Evolutionary conservation across 2,113 vertebrate genomes (phyloP), one percentile per base, ranked within the genome.

Genomic region (Aegithalos caudatus): DNA sequence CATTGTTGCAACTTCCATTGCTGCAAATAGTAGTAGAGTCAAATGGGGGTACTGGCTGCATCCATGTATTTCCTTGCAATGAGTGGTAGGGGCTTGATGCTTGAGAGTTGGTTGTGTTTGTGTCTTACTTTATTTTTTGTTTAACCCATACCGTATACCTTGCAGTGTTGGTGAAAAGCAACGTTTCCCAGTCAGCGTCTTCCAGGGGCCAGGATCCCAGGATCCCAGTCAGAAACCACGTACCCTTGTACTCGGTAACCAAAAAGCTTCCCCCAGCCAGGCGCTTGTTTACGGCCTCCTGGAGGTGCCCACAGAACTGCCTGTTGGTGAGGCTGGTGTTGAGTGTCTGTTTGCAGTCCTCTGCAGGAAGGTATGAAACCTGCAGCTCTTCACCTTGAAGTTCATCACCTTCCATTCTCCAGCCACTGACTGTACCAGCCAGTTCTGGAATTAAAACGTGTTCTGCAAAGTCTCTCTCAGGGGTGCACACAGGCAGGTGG

Each of bases 391-490:
- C 57, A 1, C 6, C 22, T 8, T n/a, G 66, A 7, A 93, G 51
- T 10, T 90, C 50, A 3, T 66, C 73, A 9, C 81, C 85, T 10
- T 86, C 72, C 20, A 50, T n/a, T 17, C 33, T 94, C 93, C 95
- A 97, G 20, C 96, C 92, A 1, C 97, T 81, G 18, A 98, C 90
- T 8, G 91, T 92, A 4, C 98, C 98, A 10, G 21, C 31, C 28
- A 92, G 67, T 48, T 97, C 94, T 29, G 97, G 97, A 96, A 98
- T 98, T 85, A 99, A 96, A 60, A 99, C 45, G 2, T 98, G 98
- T 76, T 99, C 99, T 2, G 98, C 97, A 86, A 99, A 99, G 91
- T 99, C 99, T 69, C 98, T 98, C 64, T 98, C 98, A 5, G 99
- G 98, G 29, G 97, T 69, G 84, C 99, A 99, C 23, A 99, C 92